Conservation (phyloP, 35 echinoderm and acorn worm species). For the Apostichopus californicus region DNA sequence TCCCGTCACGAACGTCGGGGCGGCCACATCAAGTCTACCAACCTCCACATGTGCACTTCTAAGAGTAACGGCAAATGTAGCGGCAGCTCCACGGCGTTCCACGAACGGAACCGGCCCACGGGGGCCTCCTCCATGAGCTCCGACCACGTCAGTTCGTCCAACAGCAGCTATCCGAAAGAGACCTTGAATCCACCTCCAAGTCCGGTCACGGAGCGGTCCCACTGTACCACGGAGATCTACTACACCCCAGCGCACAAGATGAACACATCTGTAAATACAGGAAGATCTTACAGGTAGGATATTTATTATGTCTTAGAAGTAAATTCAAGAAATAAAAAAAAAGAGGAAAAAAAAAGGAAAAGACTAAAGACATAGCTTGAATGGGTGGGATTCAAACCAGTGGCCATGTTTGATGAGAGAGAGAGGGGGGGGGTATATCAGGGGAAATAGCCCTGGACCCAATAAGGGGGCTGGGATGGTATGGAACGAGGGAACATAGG, state of each 20-base stretch:
- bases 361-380: no score
- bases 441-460: no score
- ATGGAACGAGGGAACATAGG: no score
- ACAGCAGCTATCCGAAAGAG: slow-evolving; percentile 92
- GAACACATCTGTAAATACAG: slow-evolving; percentile 58
- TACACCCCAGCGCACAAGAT: slow-evolving; percentile 60
- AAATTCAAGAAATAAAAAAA: no score
- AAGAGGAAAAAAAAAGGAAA: no score
- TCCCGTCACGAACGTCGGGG: slow-evolving; percentile 30
- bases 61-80: slow-evolving; percentile 67
- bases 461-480: no score
- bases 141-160: slow-evolving; percentile 79
- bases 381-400: no score
- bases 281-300: slow-evolving; percentile 75
- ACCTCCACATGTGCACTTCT: slow-evolving; percentile 62
- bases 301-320: no score
- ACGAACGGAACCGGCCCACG: slow-evolving; percentile 81
- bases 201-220: slow-evolving; percentile 81
- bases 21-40: slow-evolving; percentile 80
- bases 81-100: slow-evolving; percentile 57
- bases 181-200: slow-evolving; percentile 95
- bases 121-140: slow-evolving; percentile 88
- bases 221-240: slow-evolving; percentile 78
- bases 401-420: no score
- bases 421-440: no score